Percentiles rank a stretch among this genome's conserved stretches.
These are phyloP conservation scores for Drosophila dives DNA, from an alignment of 2,888 invertebrate genomes.

Conservation along the genomic window DNA sequence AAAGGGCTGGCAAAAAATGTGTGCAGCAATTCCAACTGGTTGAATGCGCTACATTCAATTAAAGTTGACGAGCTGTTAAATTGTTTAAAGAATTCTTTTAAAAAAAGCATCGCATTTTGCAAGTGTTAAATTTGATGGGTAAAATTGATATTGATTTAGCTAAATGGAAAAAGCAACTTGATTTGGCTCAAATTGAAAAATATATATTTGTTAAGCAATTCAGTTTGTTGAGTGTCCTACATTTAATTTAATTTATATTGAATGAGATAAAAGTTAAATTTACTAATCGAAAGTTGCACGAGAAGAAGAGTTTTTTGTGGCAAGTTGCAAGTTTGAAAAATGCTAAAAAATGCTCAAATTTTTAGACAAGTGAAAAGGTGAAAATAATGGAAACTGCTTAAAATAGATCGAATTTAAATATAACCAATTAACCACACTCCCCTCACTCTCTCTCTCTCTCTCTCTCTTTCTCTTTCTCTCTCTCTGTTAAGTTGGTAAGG, in stretches of 20 bases:
- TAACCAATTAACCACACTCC: background rate
- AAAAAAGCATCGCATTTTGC: background rate
- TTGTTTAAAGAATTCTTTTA: background rate
- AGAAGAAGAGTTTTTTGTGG: background rate
- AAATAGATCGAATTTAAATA: background rate
- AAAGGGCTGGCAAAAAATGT: constrained; percentile 25
- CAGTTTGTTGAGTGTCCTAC: background rate
- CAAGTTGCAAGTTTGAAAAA: background rate
- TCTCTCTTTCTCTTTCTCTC: background rate
- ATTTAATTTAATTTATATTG: background rate
- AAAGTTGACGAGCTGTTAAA: background rate
- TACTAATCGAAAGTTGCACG: background rate
- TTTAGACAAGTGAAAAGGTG: background rate
- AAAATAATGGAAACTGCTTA: background rate
- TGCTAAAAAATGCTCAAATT: background rate
- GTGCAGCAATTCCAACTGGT: constrained; percentile 14
- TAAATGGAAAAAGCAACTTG: background rate
- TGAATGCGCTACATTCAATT: constrained; percentile 23
- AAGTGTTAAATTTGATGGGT: background rate
- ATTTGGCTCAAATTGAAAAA: background rate
- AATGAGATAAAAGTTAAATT: background rate
- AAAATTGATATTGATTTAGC: background rate
- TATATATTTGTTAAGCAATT: background rate
- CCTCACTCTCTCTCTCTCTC: background rate
- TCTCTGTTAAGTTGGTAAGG: no score